A percentile compares a stretch with the other conserved stretches of the same genome.
These are phyloP conservation scores for Zosterops pallidus DNA, from an alignment of 2,113 vertebrate species.

Conservation along the genomic window DNA sequence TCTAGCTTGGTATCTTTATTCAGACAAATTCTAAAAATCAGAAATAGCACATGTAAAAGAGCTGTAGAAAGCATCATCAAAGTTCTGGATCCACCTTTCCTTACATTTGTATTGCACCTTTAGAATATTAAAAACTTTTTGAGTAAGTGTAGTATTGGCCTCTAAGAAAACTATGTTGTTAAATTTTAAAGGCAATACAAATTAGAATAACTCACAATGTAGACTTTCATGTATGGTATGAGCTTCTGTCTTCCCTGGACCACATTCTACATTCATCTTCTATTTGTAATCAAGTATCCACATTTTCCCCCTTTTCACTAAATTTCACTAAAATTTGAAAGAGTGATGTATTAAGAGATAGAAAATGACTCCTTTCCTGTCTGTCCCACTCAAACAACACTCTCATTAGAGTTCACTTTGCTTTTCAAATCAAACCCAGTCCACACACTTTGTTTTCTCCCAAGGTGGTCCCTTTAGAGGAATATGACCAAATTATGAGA, in stretches of 20 bases:
- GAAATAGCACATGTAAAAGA: accelerated
- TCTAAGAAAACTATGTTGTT: accelerated
- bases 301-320: not conserved
- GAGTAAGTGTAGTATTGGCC: not conserved
- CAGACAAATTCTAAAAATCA: not conserved
- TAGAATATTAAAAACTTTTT: not conserved
- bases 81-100: not conserved
- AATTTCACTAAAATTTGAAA: not conserved
- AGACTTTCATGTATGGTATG: not conserved
- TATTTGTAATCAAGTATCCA: not conserved
- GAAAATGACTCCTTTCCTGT: not conserved
- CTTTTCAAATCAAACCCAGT: not conserved
- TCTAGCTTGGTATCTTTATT: not conserved
- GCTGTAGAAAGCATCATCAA: not conserved
- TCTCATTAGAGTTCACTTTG: not conserved
- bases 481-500: not conserved
- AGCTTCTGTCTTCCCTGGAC: not conserved
- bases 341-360: accelerated
- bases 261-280: not conserved
- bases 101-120: not conserved
- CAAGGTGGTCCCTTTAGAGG: not conserved
- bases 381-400: not conserved
- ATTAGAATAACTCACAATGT: not conserved
- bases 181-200: not conserved
- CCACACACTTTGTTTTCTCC: not conserved